These are phyloP conservation scores for Bellardia pandia DNA, from an alignment of 2,888 invertebrate species.

Conservation along the genomic window DNA sequence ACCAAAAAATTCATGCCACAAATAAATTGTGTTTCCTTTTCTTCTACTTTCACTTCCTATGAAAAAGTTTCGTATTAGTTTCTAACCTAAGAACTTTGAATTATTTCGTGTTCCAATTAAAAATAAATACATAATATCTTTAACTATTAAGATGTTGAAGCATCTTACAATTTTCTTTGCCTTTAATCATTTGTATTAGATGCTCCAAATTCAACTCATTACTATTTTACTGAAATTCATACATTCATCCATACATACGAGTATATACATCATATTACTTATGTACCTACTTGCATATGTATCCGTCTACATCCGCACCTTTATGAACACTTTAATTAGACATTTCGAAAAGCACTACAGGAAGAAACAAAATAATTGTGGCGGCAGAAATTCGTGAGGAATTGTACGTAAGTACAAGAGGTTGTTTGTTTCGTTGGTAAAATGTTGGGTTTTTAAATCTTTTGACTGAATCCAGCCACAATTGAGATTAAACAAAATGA, in stretches of 20 bases:
- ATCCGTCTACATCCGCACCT: neutral
- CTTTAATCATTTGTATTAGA: conserved; percentile 20
- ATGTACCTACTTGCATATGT: neutral
- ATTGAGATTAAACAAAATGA: conserved; percentile 63
- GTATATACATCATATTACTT: neutral
- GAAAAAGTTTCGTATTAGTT: no score
- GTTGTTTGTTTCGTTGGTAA: conserved; percentile 22
- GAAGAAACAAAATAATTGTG: conserved; percentile 35
- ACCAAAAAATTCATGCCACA: no score
- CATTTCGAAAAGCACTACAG: conserved; percentile 44
- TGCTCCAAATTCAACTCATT: conserved; percentile 53
- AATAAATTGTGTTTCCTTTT: no score
- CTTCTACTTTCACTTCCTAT: no score
- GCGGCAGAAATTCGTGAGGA: conserved; percentile 31
- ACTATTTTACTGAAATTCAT: conserved; percentile 12
- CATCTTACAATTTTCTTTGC: neutral
- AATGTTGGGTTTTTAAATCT: conserved; percentile 53
- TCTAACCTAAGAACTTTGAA: no score
- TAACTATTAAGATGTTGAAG: neutral
- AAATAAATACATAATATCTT: neutral
- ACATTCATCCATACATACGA: neutral
- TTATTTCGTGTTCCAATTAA: no score
- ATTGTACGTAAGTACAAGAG: conserved; percentile 12
- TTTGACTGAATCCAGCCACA: conserved; percentile 66
- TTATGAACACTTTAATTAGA: conserved; percentile 54